Evolutionary conservation across 2,888 invertebrate species (phyloP), one percentile per base, ranked within the genome.

Genomic region (Sinelater perroti): DNA sequence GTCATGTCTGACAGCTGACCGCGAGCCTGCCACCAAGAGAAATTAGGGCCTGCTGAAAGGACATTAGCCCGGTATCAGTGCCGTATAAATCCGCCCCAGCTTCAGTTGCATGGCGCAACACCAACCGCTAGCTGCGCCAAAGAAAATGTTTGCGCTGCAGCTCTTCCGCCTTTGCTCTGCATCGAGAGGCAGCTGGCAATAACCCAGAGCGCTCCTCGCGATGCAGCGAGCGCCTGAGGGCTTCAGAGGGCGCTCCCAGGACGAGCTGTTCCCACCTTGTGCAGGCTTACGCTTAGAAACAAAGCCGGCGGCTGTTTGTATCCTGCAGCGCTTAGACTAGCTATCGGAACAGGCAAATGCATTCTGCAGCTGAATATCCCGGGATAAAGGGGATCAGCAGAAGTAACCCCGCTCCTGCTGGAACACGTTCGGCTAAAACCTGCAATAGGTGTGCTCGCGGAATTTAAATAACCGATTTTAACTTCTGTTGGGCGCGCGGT

Each of bases 1-100:
- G 60, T 55, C 63, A 58, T 57, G 60, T 57, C 62, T 60, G 62
- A 62, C 57, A 57, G 53, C 46, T 55, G 55, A 50, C 63, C 58
- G 38, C 46, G 51, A 44, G 47, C 63, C 46, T 49, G 56, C 52
- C 63, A 47, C 57, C 38, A 61, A 56, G 63, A 61, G 52, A 56
- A 59, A 63, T 63, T 61, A 51, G 45, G 40, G 47, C 56, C 24
- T 40, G 33, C 35, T 56, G 56, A 49, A 58, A 61, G 38, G 60
- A 57, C 60, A 60, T 60, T 56, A 54, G 45, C 55, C 30, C 38
- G 24, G 45, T 58, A 58, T 60, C 57, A 56, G 24, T 35, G 14
- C 31, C n/a, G 31, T 33, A 24, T 33, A 51, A 51, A 20, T 50
- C 33, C 18, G 16, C 18, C n/a, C 30, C 24, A 30, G 24, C 30